Evolutionary conservation across 2,888 invertebrate genomes (phyloP).

Genomic region (Ichneumoninae sp.): DNA sequence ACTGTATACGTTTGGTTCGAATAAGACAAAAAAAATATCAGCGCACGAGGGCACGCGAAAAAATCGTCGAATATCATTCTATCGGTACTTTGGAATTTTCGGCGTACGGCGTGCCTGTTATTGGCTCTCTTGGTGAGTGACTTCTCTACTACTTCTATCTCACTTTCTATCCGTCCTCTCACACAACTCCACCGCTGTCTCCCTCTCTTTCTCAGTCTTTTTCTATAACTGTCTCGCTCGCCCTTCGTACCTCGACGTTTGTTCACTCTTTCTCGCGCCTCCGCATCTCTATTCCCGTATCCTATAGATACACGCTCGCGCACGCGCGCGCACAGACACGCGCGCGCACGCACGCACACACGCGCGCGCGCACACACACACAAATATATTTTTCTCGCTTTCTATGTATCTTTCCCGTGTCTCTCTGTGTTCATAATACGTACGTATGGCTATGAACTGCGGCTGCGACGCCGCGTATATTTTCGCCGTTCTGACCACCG

Average conservation of each 20-base stretch:
- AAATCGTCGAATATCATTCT: conserved; percentile 9
- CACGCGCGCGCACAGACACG: too few species aligned
- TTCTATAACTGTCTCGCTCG: conserved; percentile 28
- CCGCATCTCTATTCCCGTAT: conserved; percentile 54
- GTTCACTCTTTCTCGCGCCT: conserved; percentile 48
- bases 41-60: not conserved
- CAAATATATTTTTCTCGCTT: conserved; percentile 24
- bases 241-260: conserved; percentile 51
- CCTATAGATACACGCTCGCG: not conserved
- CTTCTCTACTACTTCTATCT: conserved; percentile 64
- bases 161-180: conserved; percentile 57
- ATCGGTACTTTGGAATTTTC: conserved; percentile 69
- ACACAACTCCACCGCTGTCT: conserved; percentile 55
- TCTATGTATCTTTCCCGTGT: conserved; percentile 11
- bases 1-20: not conserved
- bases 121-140: conserved; percentile 69
- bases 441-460: conserved; percentile 34
- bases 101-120: conserved; percentile 67
- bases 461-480: conserved; percentile 59
- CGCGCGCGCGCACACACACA: not conserved
- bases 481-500: conserved; percentile 51
- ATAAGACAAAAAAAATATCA: not conserved
- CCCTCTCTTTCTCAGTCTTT: conserved; percentile 24
- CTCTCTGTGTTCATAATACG: conserved; percentile 57
- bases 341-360: not conserved